Evolutionary conservation across 1,140 invertebrate genomes (phyloP).

Genomic region (Diachasmimorpha longicaudata): DNA sequence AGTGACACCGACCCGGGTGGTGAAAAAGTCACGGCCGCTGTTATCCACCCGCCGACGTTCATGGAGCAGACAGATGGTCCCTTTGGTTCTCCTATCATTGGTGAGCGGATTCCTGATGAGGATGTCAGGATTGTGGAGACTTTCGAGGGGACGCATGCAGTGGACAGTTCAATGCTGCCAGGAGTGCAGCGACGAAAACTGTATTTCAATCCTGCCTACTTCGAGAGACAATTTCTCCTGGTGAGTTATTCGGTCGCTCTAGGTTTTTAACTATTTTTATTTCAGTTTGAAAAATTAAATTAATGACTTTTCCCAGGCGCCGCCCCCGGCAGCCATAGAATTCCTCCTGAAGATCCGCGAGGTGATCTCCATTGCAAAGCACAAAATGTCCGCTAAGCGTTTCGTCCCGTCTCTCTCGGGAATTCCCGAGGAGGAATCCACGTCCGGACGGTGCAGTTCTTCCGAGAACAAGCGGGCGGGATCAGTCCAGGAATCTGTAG

Average conservation of each 20-base stretch:
- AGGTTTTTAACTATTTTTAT: too few species aligned
- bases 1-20: slow-evolving; percentile 49
- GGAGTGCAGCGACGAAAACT: slow-evolving; percentile 75
- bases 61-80: slow-evolving; percentile 50
- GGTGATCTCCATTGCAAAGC: slow-evolving; percentile 85
- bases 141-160: slow-evolving; percentile 69
- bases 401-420: slow-evolving; percentile 76
- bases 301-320: slow-evolving; percentile 79
- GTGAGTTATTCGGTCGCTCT: slow-evolving; percentile 63
- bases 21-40: slow-evolving; percentile 68
- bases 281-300: too few species aligned
- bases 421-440: slow-evolving; percentile 81
- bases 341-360: slow-evolving; percentile 86
- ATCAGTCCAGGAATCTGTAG: slow-evolving; percentile 35
- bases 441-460: slow-evolving; percentile 39
- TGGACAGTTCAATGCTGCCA: slow-evolving; percentile 50
- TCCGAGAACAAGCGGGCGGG: slow-evolving; percentile 47
- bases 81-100: slow-evolving; percentile 61
- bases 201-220: slow-evolving; percentile 88
- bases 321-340: slow-evolving; percentile 84
- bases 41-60: slow-evolving; percentile 69
- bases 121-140: slow-evolving; percentile 85
- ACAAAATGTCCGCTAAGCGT: slow-evolving; percentile 81
- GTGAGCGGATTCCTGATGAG: slow-evolving; percentile 78
- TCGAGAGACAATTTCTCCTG: slow-evolving; percentile 81